Conservation (phyloP, 2,888 invertebrate species). For the Pseudoips prasinana region DNA sequence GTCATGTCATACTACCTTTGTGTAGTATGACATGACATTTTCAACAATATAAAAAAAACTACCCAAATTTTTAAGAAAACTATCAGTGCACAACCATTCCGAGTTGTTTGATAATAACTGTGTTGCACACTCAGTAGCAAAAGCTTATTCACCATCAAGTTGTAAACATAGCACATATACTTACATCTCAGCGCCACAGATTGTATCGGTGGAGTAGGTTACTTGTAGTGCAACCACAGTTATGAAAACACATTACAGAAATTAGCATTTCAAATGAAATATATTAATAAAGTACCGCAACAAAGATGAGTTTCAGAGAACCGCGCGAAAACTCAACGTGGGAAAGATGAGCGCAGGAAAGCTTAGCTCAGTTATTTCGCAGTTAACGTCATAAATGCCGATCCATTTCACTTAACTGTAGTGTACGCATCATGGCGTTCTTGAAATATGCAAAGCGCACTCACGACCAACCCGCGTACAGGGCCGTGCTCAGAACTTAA, state of each 20-base stretch:
- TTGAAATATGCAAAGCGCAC: conserved; percentile 78
- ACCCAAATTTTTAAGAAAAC: too few species aligned
- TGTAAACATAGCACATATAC: too few species aligned
- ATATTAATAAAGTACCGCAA: conserved; percentile 37
- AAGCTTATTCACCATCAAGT: too few species aligned
- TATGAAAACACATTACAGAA: background rate
- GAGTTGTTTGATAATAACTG: too few species aligned
- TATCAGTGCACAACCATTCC: too few species aligned
- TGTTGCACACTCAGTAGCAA: too few species aligned
- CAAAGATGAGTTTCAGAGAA: conserved; percentile 46
- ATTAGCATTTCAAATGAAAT: conserved; percentile 8
- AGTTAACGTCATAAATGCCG: conserved; percentile 62
- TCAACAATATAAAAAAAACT: too few species aligned
- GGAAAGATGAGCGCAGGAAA: conserved; percentile 57
- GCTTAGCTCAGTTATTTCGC: conserved; percentile 40
- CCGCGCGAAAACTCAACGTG: conserved; percentile 47
- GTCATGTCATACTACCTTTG: too few species aligned
- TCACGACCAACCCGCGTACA: conserved; percentile 56
- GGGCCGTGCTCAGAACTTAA: background rate
- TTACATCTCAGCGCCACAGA: too few species aligned
- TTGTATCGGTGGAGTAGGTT: too few species aligned
- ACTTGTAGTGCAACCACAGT: background rate
- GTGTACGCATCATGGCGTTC: conserved; percentile 69
- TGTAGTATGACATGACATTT: too few species aligned
- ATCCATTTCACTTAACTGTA: conserved; percentile 71